phyloP scores from a whole-genome alignment of 2,797 vertebrate species.

The Austrolebias charrua region DNA sequence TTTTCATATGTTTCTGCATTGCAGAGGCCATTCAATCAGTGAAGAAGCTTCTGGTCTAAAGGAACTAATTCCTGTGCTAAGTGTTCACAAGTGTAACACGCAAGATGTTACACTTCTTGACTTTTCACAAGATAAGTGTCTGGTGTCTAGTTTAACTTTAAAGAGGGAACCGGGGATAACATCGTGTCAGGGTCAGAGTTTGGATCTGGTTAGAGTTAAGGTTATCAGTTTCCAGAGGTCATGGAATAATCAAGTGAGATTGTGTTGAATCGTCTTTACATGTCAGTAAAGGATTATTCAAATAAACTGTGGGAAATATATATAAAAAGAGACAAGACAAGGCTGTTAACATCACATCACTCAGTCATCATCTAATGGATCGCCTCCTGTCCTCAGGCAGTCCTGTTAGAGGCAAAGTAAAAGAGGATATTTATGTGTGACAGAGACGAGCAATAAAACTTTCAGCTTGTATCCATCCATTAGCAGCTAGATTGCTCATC shows the following conservation, averaged over 20 bases:
- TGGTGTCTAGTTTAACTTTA: conserved; percentile 9
- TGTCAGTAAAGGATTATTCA: background rate
- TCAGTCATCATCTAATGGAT: conserved; percentile 29
- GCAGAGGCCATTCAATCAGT: background rate
- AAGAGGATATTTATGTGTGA: conserved; percentile 47
- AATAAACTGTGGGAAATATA: background rate
- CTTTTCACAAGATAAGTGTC: background rate
- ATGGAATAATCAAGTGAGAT: conserved; percentile 23
- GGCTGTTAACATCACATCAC: conserved; percentile 1
- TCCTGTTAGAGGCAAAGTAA: conserved; percentile 30
- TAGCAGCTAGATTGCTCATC: conserved; percentile 42
- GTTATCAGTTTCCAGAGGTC: conserved; percentile 28
- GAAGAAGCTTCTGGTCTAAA: conserved; percentile 4
- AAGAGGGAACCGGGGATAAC: conserved; percentile 10
- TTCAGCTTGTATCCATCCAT: conserved; percentile 41
- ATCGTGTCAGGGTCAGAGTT: conserved; percentile 9
- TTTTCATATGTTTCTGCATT: background rate
- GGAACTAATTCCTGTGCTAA: background rate
- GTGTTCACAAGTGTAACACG: background rate
- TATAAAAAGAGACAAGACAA: background rate
- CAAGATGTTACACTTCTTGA: too few species aligned
- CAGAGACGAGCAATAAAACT: conserved; percentile 27
- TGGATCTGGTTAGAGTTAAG: conserved; percentile 14
- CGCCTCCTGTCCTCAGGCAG: conserved; percentile 8
- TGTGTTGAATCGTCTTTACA: conserved; percentile 2